phyloP scores from a whole-genome alignment of 2,888 invertebrate genomes.

The Perithous albicinctus region DNA sequence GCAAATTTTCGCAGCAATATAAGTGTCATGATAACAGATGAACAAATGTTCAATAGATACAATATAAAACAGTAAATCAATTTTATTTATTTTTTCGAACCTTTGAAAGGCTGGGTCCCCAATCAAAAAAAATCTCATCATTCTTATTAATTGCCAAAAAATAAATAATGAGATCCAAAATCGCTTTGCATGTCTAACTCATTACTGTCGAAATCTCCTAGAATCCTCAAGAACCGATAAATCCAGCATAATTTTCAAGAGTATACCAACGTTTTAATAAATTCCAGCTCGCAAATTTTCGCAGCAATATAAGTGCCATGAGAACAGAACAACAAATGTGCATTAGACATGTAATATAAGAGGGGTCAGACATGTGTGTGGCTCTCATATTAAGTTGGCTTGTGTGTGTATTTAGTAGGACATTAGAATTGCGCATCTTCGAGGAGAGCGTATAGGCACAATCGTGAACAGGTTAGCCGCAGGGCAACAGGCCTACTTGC shows the following conservation, averaged over 20 bases:
- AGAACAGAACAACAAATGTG: constrained; percentile 20
- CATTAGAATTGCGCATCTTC: constrained; percentile 58
- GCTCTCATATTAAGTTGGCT: constrained; percentile 9
- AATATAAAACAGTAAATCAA: no score
- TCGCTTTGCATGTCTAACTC: no score
- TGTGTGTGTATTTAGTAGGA: constrained; percentile 57
- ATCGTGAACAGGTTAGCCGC: constrained; percentile 40
- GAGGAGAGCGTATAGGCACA: constrained; percentile 21
- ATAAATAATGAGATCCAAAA: no score
- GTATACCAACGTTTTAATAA: constrained; percentile 38
- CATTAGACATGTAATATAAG: constrained; percentile 8
- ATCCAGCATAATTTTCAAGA: not conserved
- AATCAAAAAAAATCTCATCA: not conserved
- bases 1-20: no score
- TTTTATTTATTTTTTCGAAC: no score
- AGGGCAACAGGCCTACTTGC: constrained; percentile 65
- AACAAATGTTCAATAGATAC: no score
- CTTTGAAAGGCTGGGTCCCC: not conserved
- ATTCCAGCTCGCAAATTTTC: constrained; percentile 29
- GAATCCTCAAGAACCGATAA: not conserved
- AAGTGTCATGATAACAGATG: no score
- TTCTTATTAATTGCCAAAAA: no score
- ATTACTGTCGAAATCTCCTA: no score
- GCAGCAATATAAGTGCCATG: constrained; percentile 30
- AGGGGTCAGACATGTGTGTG: not conserved